phyloP scores from a whole-genome alignment of 2,888 invertebrate genomes.

The Sycophila texana region DNA sequence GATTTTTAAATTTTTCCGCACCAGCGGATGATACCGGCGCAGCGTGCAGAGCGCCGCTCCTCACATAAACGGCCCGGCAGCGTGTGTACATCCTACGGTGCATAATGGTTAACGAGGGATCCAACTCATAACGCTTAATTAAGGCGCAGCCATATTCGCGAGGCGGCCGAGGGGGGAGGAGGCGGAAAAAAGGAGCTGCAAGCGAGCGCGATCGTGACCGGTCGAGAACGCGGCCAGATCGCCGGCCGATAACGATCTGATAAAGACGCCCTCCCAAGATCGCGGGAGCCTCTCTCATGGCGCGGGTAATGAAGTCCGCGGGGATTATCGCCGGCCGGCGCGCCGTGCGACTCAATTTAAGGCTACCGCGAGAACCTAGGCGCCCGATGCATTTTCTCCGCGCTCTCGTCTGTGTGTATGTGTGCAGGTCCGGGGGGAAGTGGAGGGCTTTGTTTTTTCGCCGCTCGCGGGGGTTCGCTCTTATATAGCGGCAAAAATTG shows the following conservation, averaged over 20 bases:
- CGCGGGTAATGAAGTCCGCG: constrained; percentile 46
- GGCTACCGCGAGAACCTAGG: background rate
- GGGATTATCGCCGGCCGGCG: constrained; percentile 34
- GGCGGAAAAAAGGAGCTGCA: constrained; percentile 55
- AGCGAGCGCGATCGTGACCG: constrained; percentile 72
- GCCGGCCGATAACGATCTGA: constrained; percentile 73
- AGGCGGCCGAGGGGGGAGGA: constrained; percentile 52
- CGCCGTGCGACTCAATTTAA: constrained; percentile 51
- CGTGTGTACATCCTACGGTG: background rate
- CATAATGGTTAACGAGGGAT: constrained; percentile 71
- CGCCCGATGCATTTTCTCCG: no score
- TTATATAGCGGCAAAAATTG: background rate
- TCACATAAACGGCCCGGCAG: constrained; percentile 32
- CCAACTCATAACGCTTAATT: constrained; percentile 75
- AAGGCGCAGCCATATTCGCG: constrained; percentile 62
- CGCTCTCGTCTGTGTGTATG: no score
- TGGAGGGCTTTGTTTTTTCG: background rate
- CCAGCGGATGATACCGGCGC: background rate
- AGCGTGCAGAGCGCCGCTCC: constrained; percentile 12
- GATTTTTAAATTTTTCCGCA: no score
- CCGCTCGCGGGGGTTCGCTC: background rate
- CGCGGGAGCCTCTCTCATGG: constrained; percentile 2
- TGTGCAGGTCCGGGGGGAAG: background rate
- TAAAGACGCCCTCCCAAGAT: constrained; percentile 74
- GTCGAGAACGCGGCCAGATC: constrained; percentile 74